Evolutionary conservation across 2,888 invertebrate genomes (phyloP), one percentile per base, ranked within the genome.

Genomic region (Diabrotica balteata): DNA sequence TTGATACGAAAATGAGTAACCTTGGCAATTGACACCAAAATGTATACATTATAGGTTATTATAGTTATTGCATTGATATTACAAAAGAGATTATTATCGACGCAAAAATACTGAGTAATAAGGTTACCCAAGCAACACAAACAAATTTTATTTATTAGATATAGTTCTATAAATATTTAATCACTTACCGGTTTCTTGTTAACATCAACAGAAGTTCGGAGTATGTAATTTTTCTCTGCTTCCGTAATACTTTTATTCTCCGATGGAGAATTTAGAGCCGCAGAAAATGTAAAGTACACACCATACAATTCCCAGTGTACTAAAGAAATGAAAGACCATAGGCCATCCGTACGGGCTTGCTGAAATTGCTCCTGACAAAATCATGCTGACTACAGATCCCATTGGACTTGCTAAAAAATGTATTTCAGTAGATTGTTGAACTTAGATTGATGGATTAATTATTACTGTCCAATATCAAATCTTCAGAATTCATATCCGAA

Each of bases 331-430:
- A 82, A 94, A 94, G 66, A 91, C 90, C 44, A 91, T 88, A 0
- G 91, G 90, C 94, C 94, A 94, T 0, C 93, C 93, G 78, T 89
- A 86, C 0, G 84, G 76, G 0, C 90, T 89, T 0, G 89, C 89
- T 0, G 93, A 86, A 53, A 95, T 84, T 3, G 90, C 83, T 0
- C 94, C 95, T n/a, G 92, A 89, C n/a, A 89, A 84, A 11, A 91
- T 87, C 77, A 93, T 82, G 75, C 93, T 90, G 1, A 93, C 79
- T 0, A 94, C 91, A 8, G 93, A 93, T 7, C 95, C 95, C 10
- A 94, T 86, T 80, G 93, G 92, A 9, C 90, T 89, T 54, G 94
- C 94, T 81, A 81, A 80, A 70, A 84, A 55, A 44, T n/a, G 10
- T 7, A 53, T 7, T 17, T 53, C 32, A 32, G 32, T 32, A 32